Conservation (phyloP, 2,888 invertebrate genomes). For the Neuroscelio doddi region DNA sequence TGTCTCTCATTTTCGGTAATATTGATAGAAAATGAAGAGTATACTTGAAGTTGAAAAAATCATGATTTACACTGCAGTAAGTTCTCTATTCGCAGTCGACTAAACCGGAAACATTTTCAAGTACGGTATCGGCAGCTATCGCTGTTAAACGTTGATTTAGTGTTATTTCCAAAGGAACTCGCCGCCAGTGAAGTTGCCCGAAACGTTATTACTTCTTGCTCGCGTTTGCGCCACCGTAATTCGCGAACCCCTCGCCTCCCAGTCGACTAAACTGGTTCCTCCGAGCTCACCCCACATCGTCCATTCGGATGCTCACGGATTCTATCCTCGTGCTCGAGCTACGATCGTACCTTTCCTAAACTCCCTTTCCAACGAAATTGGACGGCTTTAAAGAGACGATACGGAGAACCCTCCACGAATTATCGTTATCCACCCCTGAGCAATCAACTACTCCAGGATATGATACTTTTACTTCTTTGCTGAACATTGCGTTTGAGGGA, state of each 20-base stretch:
- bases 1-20: too few species aligned
- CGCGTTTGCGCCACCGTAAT: slow-evolving; percentile 56
- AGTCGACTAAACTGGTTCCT: slow-evolving; percentile 29
- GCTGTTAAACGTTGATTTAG: slow-evolving; percentile 39
- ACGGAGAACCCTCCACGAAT: slow-evolving; percentile 45
- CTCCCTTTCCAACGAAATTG: slow-evolving; percentile 54
- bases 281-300: slow-evolving; percentile 27
- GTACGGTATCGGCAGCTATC: slow-evolving; percentile 25
- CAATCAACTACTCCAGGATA: slow-evolving; percentile 54
- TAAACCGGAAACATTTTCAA: slow-evolving; percentile 27
- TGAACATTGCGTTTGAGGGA: slow-evolving; percentile 14
- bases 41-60: not conserved
- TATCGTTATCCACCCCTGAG: slow-evolving; percentile 46
- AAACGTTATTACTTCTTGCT: slow-evolving; percentile 65
- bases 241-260: slow-evolving; percentile 8
- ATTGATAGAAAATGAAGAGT: not conserved
- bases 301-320: slow-evolving; percentile 27
- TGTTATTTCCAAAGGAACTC: slow-evolving; percentile 36
- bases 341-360: slow-evolving; percentile 34
- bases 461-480: slow-evolving; percentile 16
- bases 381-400: slow-evolving; percentile 53
- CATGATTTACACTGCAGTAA: not conserved
- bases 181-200: slow-evolving; percentile 39
- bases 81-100: slow-evolving; percentile 12
- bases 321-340: slow-evolving; percentile 40